These are phyloP conservation scores for Vicugna pacos DNA, from an alignment of 2,113 vertebrate genomes.

Conservation along the genomic window DNA sequence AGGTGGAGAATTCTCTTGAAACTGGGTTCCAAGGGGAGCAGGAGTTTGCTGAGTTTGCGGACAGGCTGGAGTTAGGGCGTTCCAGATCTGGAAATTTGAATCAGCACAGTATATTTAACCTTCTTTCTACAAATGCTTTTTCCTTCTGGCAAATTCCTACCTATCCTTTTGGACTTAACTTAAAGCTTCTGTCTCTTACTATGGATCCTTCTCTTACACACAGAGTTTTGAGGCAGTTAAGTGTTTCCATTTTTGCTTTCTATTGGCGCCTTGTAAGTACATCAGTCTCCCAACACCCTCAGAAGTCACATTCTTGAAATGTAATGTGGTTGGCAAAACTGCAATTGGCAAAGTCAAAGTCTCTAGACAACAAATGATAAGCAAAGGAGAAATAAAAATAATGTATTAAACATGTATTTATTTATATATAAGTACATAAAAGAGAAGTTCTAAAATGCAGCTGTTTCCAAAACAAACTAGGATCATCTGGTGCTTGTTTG, in stretches of 20 bases:
- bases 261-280: not conserved
- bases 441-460: conserved; percentile 2
- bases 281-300: not conserved
- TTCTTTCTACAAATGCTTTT: not conserved
- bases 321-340: not conserved
- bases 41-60: not conserved
- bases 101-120: not conserved
- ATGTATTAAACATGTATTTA: not conserved
- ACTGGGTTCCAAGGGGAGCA: not conserved
- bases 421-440: not conserved
- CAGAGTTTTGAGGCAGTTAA: not conserved
- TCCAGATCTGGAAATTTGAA: not conserved
- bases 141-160: not conserved
- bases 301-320: not conserved
- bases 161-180: not conserved
- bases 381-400: not conserved
- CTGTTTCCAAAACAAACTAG: not conserved
- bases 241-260: conserved; percentile 28
- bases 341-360: not conserved
- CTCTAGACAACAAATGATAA: not conserved
- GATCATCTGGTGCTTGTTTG: conserved; percentile 9
- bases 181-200: not conserved
- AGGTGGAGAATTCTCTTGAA: not conserved
- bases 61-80: not conserved
- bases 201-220: not conserved